These are phyloP conservation scores for Lypha dubia DNA, from an alignment of 2,888 invertebrate genomes.

Conservation along the genomic window DNA sequence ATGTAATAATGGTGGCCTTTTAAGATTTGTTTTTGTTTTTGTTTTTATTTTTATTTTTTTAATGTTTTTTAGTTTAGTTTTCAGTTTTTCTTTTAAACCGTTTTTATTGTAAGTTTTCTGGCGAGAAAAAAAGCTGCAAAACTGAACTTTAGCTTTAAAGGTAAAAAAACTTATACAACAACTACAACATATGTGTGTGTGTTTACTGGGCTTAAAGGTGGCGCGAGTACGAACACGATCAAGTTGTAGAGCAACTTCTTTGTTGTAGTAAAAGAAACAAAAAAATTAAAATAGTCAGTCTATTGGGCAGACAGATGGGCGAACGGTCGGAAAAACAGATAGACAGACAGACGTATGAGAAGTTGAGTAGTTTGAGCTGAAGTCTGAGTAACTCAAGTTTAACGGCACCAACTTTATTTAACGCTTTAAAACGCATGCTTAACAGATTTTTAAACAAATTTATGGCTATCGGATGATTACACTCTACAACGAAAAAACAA, in stretches of 20 bases:
- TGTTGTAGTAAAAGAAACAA: slow-evolving; percentile 21
- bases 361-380: slow-evolving; percentile 38
- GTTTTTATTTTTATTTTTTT: slow-evolving; percentile 39
- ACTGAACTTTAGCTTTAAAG: slow-evolving; percentile 72
- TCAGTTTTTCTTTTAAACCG: slow-evolving; percentile 45
- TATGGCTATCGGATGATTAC: too few species aligned
- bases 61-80: slow-evolving; percentile 34
- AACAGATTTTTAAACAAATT: too few species aligned
- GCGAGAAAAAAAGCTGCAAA: slow-evolving; percentile 57
- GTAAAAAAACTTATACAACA: slow-evolving; percentile 34
- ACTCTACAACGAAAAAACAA: too few species aligned
- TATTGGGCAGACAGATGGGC: not conserved
- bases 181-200: not conserved
- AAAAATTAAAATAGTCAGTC: slow-evolving; percentile 12
- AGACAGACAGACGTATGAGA: slow-evolving; percentile 10
- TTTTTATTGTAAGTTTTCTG: slow-evolving; percentile 45
- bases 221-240: slow-evolving; percentile 45
- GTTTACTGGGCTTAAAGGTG: slow-evolving; percentile 60
- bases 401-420: slow-evolving; percentile 29
- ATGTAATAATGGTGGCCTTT: slow-evolving; percentile 64
- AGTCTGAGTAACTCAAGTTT: slow-evolving; percentile 16
- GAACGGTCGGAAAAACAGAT: slow-evolving; percentile 4
- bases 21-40: slow-evolving; percentile 43
- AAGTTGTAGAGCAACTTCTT: slow-evolving; percentile 63
- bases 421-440: too few species aligned